phyloP scores from a whole-genome alignment of 2,888 invertebrate species.

The Phengaris arion region DNA sequence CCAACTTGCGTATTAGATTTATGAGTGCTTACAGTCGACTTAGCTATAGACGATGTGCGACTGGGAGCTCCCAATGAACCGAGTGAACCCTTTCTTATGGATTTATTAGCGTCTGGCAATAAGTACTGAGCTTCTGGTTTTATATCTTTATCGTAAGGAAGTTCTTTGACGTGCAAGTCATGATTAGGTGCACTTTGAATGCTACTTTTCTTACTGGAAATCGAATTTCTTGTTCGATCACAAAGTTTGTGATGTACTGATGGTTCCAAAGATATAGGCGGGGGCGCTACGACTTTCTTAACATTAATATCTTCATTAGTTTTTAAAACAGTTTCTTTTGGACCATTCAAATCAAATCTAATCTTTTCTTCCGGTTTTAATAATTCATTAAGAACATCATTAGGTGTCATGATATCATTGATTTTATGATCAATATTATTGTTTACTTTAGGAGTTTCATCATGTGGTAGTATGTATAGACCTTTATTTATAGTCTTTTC shows the following conservation, averaged over 20 bases:
- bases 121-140: conserved; percentile 52
- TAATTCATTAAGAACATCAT: conserved; percentile 46
- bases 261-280: conserved; percentile 59
- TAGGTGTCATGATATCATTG: conserved; percentile 47
- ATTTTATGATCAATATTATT: conserved; percentile 38
- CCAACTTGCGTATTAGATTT: conserved; percentile 74
- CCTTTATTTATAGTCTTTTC: conserved; percentile 55
- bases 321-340: conserved; percentile 47
- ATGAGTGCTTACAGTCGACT: conserved; percentile 74
- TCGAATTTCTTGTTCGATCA: conserved; percentile 72
- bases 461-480: conserved; percentile 60
- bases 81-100: conserved; percentile 62
- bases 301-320: conserved; percentile 52
- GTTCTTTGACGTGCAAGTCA: conserved; percentile 59
- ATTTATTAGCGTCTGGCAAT: conserved; percentile 48
- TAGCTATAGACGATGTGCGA: conserved; percentile 71
- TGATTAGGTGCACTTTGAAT: conserved; percentile 59
- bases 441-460: conserved; percentile 35
- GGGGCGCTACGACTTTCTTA: conserved; percentile 46
- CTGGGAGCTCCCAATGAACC: conserved; percentile 72
- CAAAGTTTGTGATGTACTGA: conserved; percentile 82
- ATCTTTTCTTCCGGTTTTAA: conserved; percentile 49
- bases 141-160: conserved; percentile 50
- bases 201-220: conserved; percentile 70
- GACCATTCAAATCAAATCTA: conserved; percentile 45